Conservation (phyloP, 2,113 vertebrate species). For the Trinectes maculatus region DNA sequence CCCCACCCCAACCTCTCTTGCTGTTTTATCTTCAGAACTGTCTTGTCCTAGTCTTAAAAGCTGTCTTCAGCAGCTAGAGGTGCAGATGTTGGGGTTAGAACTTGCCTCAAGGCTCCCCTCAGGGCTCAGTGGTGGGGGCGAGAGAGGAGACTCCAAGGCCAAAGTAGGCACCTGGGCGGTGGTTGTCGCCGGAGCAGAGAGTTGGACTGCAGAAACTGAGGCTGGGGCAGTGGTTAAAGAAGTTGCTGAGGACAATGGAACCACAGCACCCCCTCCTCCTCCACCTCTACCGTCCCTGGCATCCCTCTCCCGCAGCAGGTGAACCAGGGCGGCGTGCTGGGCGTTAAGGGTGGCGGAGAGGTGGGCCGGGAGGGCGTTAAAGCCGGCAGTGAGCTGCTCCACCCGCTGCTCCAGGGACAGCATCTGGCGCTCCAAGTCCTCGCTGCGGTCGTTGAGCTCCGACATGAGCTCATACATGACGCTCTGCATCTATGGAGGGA, state of each 20-base stretch:
- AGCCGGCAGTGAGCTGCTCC: conserved; percentile 90
- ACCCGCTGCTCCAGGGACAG: conserved; percentile 92
- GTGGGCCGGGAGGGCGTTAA: conserved; percentile 90
- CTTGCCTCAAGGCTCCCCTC: conserved; percentile 84
- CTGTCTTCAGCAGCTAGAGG: conserved; percentile 89
- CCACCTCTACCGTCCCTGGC: conserved; percentile 63
- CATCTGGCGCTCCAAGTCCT: conserved; percentile 98
- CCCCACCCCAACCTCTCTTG: background rate
- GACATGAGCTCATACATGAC: conserved; percentile 99
- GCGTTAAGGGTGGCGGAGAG: conserved; percentile 90
- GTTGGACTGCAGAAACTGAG: conserved; percentile 52
- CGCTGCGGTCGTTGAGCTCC: conserved; percentile 95
- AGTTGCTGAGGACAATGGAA: conserved; percentile 59
- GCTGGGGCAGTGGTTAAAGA: conserved; percentile 49
- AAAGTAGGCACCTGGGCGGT: conserved; percentile 73
- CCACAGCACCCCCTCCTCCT: conserved; percentile 49
- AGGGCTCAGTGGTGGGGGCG: conserved; percentile 81
- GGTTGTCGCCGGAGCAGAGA: conserved; percentile 32
- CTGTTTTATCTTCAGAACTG: conserved; percentile 28
- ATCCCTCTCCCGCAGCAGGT: conserved; percentile 86
- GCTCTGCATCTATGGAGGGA: conserved; percentile 90
- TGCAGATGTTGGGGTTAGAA: conserved; percentile 89
- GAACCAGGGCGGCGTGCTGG: conserved; percentile 93
- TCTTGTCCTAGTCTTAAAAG: conserved; percentile 26
- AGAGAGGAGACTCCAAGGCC: conserved; percentile 78